These are phyloP conservation scores for Peromyscus eremicus DNA, from an alignment of 2,797 vertebrate species.

Conservation along the genomic window DNA sequence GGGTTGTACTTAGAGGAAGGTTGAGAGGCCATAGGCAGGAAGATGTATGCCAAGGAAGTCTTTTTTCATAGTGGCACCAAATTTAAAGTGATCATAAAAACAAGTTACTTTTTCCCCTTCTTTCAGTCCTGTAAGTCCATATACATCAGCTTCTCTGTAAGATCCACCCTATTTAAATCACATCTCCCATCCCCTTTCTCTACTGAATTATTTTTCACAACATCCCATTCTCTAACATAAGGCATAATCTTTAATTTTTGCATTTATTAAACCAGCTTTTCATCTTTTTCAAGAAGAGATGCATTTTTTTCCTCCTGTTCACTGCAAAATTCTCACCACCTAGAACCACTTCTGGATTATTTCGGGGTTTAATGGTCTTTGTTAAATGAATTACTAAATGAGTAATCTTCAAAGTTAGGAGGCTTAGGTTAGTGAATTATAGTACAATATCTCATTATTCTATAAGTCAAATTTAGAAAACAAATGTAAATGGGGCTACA, in stretches of 20 bases:
- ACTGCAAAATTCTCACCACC: not conserved
- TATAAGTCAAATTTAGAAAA: slow-evolving; percentile 15
- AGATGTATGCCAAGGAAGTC: not conserved
- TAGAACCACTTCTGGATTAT: not conserved
- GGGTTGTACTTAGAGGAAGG: fast-evolving
- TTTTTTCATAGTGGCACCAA: not conserved
- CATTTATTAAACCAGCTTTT: not conserved
- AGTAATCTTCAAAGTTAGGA: not conserved
- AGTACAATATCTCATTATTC: not conserved
- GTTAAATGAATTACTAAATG: not conserved
- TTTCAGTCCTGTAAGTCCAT: not conserved
- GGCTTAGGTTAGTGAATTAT: not conserved
- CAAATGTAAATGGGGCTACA: not conserved
- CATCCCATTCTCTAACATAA: not conserved
- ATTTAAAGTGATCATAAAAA: not conserved
- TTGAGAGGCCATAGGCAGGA: not conserved
- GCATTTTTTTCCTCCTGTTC: not conserved
- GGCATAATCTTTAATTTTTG: not conserved
- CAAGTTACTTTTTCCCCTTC: too few relatives aligned
- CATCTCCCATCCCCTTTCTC: not conserved
- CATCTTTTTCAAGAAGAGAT: not conserved
- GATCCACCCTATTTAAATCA: not conserved
- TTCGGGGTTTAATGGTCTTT: not conserved
- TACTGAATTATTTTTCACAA: not conserved
- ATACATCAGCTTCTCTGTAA: not conserved